Conservation (phyloP, 2,113 vertebrate species). For the Morone saxatilis region DNA sequence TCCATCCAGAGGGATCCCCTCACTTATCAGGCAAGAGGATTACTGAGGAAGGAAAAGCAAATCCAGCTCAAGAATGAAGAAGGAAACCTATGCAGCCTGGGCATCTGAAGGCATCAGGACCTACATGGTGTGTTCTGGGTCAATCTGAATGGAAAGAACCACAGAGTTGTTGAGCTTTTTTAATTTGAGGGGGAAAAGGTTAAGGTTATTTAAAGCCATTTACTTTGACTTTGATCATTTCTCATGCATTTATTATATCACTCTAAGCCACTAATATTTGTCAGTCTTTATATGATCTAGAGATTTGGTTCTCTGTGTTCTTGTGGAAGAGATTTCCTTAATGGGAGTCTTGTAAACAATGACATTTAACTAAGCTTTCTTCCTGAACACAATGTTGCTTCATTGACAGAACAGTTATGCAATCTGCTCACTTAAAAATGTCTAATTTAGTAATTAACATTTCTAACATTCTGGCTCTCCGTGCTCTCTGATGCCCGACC, state of each 20-base stretch:
- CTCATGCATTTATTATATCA: not conserved
- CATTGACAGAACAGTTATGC: too few species aligned
- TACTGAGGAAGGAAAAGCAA: conserved; percentile 46
- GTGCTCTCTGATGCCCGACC: too few species aligned
- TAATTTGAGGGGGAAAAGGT: not conserved
- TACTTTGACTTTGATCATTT: not conserved
- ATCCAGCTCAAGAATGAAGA: conserved; percentile 35
- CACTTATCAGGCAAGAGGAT: conserved; percentile 54
- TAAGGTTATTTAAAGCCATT: not conserved
- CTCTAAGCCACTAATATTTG: not conserved
- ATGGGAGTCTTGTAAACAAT: too few species aligned
- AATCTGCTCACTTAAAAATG: too few species aligned
- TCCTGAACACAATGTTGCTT: too few species aligned
- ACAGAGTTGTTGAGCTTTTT: not conserved
- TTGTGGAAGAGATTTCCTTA: not conserved
- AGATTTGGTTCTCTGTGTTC: not conserved
- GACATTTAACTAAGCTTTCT: too few species aligned
- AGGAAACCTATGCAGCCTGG: not conserved
- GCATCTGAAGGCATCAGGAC: not conserved
- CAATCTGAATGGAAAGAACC: not conserved
- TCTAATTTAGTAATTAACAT: too few species aligned
- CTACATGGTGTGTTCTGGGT: not conserved
- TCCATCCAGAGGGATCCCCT: conserved; percentile 55
- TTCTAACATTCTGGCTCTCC: too few species aligned
- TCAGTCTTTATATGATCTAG: not conserved